Base-by-base conservation (phyloP, 1,140 invertebrate species). In the Microplitis demolitor region DNA sequence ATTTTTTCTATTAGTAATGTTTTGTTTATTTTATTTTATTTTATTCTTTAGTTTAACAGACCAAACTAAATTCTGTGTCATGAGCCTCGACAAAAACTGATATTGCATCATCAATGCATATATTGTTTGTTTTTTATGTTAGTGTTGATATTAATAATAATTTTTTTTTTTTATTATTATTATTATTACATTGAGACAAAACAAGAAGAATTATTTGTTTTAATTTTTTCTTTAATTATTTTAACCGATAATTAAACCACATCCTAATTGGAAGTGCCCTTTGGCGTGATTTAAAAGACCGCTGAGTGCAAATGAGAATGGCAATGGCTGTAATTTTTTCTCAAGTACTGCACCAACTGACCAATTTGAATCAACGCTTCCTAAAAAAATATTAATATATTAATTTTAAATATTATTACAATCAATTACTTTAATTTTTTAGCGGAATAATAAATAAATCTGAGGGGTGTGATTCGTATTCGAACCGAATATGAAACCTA, bases 321-420 rank as follows among this genome's bases (percentile, higher is more conserved):
- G 98, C 78, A 99, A 88, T 31, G 96, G 95, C 78, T 93, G 90
- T 51, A 98, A 87, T 88, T 96, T 94, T 89, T 99, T 98, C 86
- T 99, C 98, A 76, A 99, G 86, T 1, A 97, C 95, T 1, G 94
- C 97, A 69, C 94, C 95, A 45, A 99, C 93, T 71, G 92, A 96
- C 96, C 96, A 98, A 86, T 98, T 99, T 62, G 95, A 95, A 87
- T 99, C 98, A 53, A 97, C 87, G 83, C 94, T 93, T 79, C 96
- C 95, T 96, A 84, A 31, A 90, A 89, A 34, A 31, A 73, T 33
- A 56, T 39, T 51, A 35, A 54, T 24, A 31, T 13, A 39, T 11
- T 64, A 45, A 37, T 66, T 74, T 69, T 24, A 72, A 37, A 11
- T 45, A 24, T 13, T n/a, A 66, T 16, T 14, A 16, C 0, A 16